phyloP scores from a whole-genome alignment of 2,113 vertebrate genomes.

The Urocynchramus pylzowi region DNA sequence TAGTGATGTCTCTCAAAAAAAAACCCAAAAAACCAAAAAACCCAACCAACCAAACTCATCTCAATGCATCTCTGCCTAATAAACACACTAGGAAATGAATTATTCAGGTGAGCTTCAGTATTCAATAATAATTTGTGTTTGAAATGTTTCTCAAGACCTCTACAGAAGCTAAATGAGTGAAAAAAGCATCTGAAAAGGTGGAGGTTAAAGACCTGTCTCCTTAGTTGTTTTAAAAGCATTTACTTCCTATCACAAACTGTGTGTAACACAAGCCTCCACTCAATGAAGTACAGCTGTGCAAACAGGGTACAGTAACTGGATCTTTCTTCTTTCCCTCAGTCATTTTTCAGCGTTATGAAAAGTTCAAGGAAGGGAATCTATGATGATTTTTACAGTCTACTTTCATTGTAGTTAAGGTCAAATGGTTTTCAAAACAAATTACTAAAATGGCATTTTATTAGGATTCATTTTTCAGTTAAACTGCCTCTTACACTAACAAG shows the following conservation, averaged over 20 bases:
- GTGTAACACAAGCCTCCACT: conserved; percentile 75
- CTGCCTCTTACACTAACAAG: neutral
- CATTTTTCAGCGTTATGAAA: conserved; percentile 66
- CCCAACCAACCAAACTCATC: neutral
- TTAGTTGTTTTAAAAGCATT: conserved; percentile 79
- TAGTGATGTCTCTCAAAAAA: neutral
- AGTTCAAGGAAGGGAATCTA: conserved; percentile 65
- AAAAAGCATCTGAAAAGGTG: conserved; percentile 69
- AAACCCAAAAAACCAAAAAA: too few species aligned
- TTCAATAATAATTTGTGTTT: conserved; percentile 34
- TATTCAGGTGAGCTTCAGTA: conserved; percentile 45
- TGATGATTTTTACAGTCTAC: conserved; percentile 59
- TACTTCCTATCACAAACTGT: conserved; percentile 80
- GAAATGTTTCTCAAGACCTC: conserved; percentile 38
- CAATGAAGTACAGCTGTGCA: conserved; percentile 85
- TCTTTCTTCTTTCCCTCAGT: conserved; percentile 54
- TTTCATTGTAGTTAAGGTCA: conserved; percentile 53
- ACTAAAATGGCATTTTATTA: conserved; percentile 53
- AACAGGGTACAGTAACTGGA: conserved; percentile 77
- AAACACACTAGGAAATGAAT: conserved; percentile 27
- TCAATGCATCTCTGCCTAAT: neutral
- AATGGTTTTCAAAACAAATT: conserved; percentile 62
- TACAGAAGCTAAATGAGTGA: conserved; percentile 68
- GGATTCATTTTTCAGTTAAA: conserved; percentile 15
- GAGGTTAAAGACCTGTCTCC: conserved; percentile 76